Conservation (phyloP, 2,113 vertebrate genomes). For the Eidolon helvum region DNA sequence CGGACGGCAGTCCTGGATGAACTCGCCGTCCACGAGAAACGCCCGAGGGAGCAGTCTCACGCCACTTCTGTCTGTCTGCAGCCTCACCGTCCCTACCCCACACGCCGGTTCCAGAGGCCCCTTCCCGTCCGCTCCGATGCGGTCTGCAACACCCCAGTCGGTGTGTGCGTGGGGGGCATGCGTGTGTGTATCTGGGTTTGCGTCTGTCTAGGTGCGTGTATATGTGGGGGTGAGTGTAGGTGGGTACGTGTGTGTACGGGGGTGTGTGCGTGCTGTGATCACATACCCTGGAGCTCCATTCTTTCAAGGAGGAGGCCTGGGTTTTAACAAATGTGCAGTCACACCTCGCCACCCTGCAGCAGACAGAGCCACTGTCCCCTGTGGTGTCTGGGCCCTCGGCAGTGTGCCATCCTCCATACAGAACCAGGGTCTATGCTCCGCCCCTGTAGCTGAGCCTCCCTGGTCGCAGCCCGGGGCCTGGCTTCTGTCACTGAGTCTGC, state of each 20-base stretch:
- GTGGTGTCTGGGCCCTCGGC: too few relatives aligned
- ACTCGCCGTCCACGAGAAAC: not conserved
- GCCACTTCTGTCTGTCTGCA: not conserved
- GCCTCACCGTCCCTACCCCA: not conserved
- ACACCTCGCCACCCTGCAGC: too few relatives aligned
- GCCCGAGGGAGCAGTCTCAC: accelerated
- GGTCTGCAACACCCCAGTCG: not conserved
- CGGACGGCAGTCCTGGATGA: accelerated
- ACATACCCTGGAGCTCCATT: accelerated
- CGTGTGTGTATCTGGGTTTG: not conserved
- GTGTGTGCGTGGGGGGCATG: not conserved
- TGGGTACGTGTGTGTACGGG: too few relatives aligned
- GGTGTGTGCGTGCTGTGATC: not conserved
- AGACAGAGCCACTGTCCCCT: too few relatives aligned
- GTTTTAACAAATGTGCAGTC: too few relatives aligned
- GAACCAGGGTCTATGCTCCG: too few relatives aligned
- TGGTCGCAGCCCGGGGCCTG: too few relatives aligned
- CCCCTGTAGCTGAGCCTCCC: too few relatives aligned
- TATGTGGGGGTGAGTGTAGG: too few relatives aligned
- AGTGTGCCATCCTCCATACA: too few relatives aligned
- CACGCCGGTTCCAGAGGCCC: not conserved
- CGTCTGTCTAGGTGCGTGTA: too few relatives aligned
- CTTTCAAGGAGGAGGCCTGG: not conserved
- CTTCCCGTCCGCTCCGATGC: not conserved
- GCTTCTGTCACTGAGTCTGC: too few relatives aligned